A percentile compares a stretch with the other conserved stretches of the same genome.
Conservation (phyloP, 2,113 vertebrate species). For the Hemiscyllium ocellatum region DNA sequence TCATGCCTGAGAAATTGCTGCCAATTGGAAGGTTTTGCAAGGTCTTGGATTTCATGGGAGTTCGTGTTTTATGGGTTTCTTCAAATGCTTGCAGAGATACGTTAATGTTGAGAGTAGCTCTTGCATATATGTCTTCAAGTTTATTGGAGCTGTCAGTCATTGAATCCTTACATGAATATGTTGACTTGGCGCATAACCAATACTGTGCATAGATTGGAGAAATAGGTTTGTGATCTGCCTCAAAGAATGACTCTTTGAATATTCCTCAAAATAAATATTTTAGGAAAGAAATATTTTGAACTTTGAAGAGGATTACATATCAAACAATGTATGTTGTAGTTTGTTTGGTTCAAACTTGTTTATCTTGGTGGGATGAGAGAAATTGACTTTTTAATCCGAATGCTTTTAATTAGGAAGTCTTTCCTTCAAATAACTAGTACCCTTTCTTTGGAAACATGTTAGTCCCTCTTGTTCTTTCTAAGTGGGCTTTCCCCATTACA, state of each 20-base stretch:
- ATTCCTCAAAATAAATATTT: not conserved
- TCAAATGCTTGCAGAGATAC: conserved; percentile 17
- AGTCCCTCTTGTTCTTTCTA: not conserved
- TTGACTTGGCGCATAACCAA: not conserved
- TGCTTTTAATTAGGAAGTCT: not conserved
- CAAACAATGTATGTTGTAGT: not conserved
- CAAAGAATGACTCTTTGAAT: not conserved
- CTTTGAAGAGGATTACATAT: not conserved
- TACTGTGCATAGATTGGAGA: not conserved
- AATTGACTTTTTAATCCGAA: not conserved
- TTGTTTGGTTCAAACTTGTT: not conserved
- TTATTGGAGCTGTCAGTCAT: conserved; percentile 35
- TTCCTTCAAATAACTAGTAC: not conserved
- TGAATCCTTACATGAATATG: conserved; percentile 24
- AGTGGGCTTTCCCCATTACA: not conserved
- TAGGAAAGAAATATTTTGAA: not conserved
- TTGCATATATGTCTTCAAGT: not conserved
- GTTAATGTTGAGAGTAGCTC: not conserved
- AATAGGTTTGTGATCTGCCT: not conserved
- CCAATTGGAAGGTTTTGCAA: conserved; percentile 40
- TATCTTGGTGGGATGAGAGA: not conserved
- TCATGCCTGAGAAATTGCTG: conserved; percentile 36
- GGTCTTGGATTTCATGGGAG: conserved; percentile 39
- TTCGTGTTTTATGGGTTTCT: not conserved
- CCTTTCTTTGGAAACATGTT: not conserved